Base-by-base conservation (phyloP, 2,113 vertebrate species). In the Epinephelus lanceolatus region DNA sequence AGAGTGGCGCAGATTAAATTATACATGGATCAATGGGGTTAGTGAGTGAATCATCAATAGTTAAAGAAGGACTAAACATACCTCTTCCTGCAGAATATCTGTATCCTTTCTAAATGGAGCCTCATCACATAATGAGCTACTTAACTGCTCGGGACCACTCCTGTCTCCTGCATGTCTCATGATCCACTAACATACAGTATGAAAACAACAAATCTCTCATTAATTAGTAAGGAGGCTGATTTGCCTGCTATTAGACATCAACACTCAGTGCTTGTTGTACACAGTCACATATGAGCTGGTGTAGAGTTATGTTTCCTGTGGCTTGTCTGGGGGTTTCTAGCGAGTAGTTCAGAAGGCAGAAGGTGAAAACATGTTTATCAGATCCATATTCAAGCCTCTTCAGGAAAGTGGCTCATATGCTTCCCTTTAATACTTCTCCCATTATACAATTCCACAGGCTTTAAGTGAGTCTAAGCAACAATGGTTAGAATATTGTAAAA, bases 1-100 rank as follows among this genome's bases (percentile, higher is more conserved):
- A 86, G 76, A 90, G 85, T 63, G 62, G 71, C 67, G 76, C 83
- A 88, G 87, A 93, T 95, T 93, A 84, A 88, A 93, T 94, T 91
- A 93, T 89, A 90, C 76, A 93, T 93, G 86, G 84, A 94, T 95
- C 92, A 93, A 91, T 94, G 88, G 84, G 85, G 88, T 90, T 88
- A 84, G 81, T 90, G 87, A 89, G 88, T 75, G 79, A 86, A 23
- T 83, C 87, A 93, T 95, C 79, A 94, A 94, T 94, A 93, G 84
- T 93, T 91, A 85, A 94, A 69, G 68, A 81, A 68, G 69, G 75
- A 87, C 88, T 90, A 90, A 92, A 91, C 87, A 90, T 85, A 75
- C 76, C 71, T 91, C 68, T 81, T 86, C 88, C 90, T 83, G 57
- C 76, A 84, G 59, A 86, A 88, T 65, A 82, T 85, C 84, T 80